phyloP scores from a whole-genome alignment of 2,888 invertebrate genomes.

The Tipula unca region DNA sequence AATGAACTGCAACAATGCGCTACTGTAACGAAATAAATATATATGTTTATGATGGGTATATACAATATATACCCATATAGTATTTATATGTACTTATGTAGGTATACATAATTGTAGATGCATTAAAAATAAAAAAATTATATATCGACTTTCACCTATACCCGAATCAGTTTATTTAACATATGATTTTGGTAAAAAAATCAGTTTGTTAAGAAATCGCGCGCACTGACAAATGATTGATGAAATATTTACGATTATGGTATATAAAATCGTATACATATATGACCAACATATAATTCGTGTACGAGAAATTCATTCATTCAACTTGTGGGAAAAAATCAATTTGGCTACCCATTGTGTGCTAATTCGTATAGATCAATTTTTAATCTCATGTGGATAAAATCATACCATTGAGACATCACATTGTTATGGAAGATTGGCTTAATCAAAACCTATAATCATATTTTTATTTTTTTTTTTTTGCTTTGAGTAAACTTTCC shows the following conservation, averaged over 20 bases:
- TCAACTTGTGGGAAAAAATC: not conserved
- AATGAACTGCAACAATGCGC: not conserved
- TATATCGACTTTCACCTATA: not conserved
- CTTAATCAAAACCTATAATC: not conserved
- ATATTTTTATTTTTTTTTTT: not conserved
- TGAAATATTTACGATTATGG: not conserved
- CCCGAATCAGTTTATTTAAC: not conserved
- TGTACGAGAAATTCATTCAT: not conserved
- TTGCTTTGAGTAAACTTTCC: not conserved
- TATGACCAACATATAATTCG: not conserved
- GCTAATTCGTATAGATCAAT: not conserved
- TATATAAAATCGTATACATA: not conserved
- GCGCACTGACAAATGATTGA: not conserved
- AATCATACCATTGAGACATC: no score
- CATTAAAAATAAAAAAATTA: not conserved
- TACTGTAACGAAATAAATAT: not conserved
- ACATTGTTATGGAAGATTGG: no score
- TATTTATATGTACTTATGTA: not conserved
- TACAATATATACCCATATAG: not conserved
- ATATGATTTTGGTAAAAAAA: not conserved
- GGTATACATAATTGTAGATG: not conserved
- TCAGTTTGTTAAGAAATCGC: not conserved
- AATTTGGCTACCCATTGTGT: not conserved
- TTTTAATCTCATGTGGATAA: not conserved
- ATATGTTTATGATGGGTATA: not conserved